Evolutionary conservation across 2,797 vertebrate species (phyloP), one percentile per base, ranked within the genome.

Genomic region (Coranthus polyacanthus): DNA sequence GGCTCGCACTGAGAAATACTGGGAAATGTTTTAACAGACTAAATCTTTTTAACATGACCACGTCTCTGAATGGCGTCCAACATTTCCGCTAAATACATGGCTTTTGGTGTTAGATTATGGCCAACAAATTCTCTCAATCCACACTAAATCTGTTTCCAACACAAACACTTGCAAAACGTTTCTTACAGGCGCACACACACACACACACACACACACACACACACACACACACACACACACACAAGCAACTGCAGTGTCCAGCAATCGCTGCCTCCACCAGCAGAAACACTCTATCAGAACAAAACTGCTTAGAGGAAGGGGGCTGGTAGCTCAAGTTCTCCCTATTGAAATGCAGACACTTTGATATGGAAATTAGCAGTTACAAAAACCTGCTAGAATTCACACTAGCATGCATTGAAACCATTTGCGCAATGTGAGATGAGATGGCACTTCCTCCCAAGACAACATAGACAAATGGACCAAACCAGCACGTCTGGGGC

Each of bases 311-410:
- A 52, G 90, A 95, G 94, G 92, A 92, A 94, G 94, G 93, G 93
- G 93, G 93, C 83, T 96, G 95, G 89, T 93, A 92, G 92, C 94
- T 94, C 92, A 95, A 96, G 94, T 96, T 96, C 94, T 94, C 94
- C 94, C 95, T 91, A 95, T 96, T 95, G 95, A 97, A 94, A 94
- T 94, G 90, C 94, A 92, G 92, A 94, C 94, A 95, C 97, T 98
- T 98, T 98, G 96, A 98, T 96, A 98, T 98, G 97, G 94, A 97
- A 98, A 98, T 98, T 72, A 78, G 64, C 89, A 92, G 94, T 95
- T 95, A 96, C 94, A 96, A 93, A 91, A 91, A 91, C 93, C 93
- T 84, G 93, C 94, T 94, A 96, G 95, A 96, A 97, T 95, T 97
- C 96, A 95, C 96, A 97, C 96, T 94, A 86, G 95, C 93, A 92